Base-by-base conservation (phyloP, 2,888 invertebrate genomes). In the Ectemnius lituratus region DNA sequence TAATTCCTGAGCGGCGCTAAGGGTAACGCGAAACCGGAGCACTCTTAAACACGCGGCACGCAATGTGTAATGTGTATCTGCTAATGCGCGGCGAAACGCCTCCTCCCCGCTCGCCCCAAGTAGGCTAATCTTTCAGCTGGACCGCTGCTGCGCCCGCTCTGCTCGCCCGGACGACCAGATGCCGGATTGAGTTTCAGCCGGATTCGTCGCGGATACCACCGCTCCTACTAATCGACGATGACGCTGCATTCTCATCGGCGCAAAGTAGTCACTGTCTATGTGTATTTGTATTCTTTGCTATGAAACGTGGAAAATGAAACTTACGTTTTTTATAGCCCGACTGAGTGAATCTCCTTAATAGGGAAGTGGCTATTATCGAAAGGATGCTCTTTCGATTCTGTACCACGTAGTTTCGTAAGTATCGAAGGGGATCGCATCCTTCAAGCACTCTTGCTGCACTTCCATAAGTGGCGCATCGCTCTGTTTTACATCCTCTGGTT, bases 391-490 rank as follows among this genome's bases (percentile, higher is more conserved):
- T 6, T 5, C 52, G 52, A 14, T 52, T 52, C 6, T 14, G 14
- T 16, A n/a, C 5, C 52, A 16, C 16, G 52, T 16, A 52, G 14
- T 13, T 11, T 52, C n/a, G 11, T 11, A 6, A 16, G 52, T 16
- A 14, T 52, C 52, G 52, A 2, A 14, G 52, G 57, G 80, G 78
- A 73, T 62, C 65, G 70, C 28, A 49, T 20, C 13, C 46, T 52
- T 62, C n/a, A 70, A 83, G 82, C 52, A 78, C 83, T 80, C 82
- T 83, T 78, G 80, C 78, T 70, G 72, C 67, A 76, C 79, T 82
- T 81, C 71, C 75, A 65, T 62, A 58, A 27, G 67, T 77, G 81
- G 70, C 83, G 77, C 75, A 74, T 77, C 74, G 80, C 72, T 75
- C 82, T 81, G 80, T 82, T 78, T 67, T 67, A 65, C 83, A 75